These are phyloP conservation scores for Steatornis caripensis DNA, from an alignment of 2,113 vertebrate species.

Conservation along the genomic window DNA sequence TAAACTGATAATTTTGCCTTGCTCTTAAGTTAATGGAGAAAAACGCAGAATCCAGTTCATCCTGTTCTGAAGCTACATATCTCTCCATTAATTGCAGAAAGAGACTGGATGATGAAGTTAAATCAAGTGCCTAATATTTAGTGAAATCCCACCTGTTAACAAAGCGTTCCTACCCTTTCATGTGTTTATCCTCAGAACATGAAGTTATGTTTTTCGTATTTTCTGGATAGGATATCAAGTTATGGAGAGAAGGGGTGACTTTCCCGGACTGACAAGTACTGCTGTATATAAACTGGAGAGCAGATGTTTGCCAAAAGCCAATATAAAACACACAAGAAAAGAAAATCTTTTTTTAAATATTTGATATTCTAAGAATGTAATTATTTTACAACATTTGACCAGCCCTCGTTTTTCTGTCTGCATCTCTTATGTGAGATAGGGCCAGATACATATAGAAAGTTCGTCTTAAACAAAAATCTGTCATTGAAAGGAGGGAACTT, in stretches of 20 bases:
- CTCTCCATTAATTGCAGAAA: neutral
- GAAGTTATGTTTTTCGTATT: neutral
- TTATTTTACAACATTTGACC: slow-evolving; percentile 1
- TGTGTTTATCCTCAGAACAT: neutral
- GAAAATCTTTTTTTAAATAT: neutral
- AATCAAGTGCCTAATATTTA: neutral
- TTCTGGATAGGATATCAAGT: neutral
- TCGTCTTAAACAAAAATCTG: neutral
- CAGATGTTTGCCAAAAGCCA: neutral
- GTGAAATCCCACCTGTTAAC: neutral
- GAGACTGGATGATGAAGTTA: neutral
- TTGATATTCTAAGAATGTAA: slow-evolving; percentile 4
- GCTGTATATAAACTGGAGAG: neutral
- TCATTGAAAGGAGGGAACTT: neutral
- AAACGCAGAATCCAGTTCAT: neutral
- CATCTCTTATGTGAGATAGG: neutral
- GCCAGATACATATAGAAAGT: neutral
- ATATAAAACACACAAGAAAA: neutral
- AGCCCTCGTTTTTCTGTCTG: neutral
- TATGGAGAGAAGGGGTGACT: neutral
- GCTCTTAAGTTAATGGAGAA: neutral
- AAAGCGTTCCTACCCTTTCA: neutral
- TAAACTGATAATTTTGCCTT: neutral
- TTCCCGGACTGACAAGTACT: neutral
- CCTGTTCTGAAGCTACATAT: neutral